Evolutionary conservation across 1,140 invertebrate genomes (phyloP), one percentile per base, ranked within the genome.

Genomic region (Ruditapes philippinarum): DNA sequence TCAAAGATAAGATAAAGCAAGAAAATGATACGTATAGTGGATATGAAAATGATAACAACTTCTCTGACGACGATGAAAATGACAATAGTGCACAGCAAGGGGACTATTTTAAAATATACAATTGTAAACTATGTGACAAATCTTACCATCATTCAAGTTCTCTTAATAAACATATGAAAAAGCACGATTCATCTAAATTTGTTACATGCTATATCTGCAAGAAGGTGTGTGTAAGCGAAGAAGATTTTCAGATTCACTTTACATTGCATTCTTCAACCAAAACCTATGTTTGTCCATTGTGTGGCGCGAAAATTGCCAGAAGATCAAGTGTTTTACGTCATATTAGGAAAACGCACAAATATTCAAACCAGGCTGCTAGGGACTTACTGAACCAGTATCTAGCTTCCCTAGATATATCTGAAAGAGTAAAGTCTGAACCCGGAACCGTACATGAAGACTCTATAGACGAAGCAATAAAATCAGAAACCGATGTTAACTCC

Each of bases 131-230:
- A 9, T 88, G 85, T 68, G 57, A 79, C 31, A 79, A 80, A 54
- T 36, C 60, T 0, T 88, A 88, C 74, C 57, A 88, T 70, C 85
- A 88, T 33, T 80, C 85, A 68, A 88, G 85, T 68, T 88, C 85
- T 62, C 45, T 88, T 9, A 68, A 68, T 17, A 88, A 88, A 54
- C 85, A 88, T 40, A 88, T 88, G 85, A 88, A 88, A 65, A 80
- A 78, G 19, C 85, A 88, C 65, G 74, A 76, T 17, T 60, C 51
- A 19, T 49, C 40, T 4, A 62, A 88, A 7, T 57, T 51, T 33
- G 51, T 88, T 31, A 68, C 73, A 19, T 88, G 85, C 36, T 36
- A 79, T 28, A 79, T 88, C 51, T 88, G 85, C 45, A 62, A 65
- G 31, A 54, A 76, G 19, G 51, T 76, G 7, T 88, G 70, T 25